These are phyloP conservation scores for Dendrocopos noguchii DNA, from an alignment of 2,113 vertebrate species.

Conservation along the genomic window DNA sequence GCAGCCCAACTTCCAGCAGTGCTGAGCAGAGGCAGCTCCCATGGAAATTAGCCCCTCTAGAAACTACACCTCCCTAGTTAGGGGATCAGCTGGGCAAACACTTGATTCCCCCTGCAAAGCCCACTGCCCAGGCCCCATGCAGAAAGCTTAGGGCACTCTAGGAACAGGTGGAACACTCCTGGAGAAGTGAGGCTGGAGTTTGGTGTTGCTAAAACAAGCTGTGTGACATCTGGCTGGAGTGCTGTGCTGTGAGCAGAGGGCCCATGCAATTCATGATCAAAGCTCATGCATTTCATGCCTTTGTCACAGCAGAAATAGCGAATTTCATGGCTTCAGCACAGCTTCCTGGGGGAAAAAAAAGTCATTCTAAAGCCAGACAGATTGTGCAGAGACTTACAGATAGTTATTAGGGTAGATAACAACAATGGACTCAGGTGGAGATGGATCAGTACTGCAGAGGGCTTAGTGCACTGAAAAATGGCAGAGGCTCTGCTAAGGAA, in stretches of 20 bases:
- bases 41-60: not conserved
- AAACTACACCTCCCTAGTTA: not conserved
- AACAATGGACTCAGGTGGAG: not conserved
- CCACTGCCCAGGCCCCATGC: not conserved
- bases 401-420: conserved; percentile 37
- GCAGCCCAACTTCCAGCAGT: not conserved
- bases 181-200: not conserved
- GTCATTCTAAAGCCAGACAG: conserved; percentile 28
- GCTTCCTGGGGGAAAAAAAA: conserved; percentile 30
- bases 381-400: conserved; percentile 53
- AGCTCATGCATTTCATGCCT: conserved; percentile 64
- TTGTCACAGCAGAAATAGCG: conserved; percentile 59
- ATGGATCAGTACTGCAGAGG: not conserved
- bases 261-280: conserved; percentile 56
- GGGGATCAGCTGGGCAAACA: not conserved
- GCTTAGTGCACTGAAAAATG: not conserved
- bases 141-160: not conserved
- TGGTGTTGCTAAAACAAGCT: conserved; percentile 33
- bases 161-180: not conserved
- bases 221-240: conserved; percentile 10
- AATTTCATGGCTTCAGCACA: conserved; percentile 46
- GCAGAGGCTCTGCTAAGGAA: not conserved
- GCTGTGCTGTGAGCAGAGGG: not conserved
- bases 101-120: not conserved
- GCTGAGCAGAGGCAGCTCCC: not conserved